Evolutionary conservation across 2,113 vertebrate genomes (phyloP), one percentile per base, ranked within the genome.

Genomic region (Galbula dea): DNA sequence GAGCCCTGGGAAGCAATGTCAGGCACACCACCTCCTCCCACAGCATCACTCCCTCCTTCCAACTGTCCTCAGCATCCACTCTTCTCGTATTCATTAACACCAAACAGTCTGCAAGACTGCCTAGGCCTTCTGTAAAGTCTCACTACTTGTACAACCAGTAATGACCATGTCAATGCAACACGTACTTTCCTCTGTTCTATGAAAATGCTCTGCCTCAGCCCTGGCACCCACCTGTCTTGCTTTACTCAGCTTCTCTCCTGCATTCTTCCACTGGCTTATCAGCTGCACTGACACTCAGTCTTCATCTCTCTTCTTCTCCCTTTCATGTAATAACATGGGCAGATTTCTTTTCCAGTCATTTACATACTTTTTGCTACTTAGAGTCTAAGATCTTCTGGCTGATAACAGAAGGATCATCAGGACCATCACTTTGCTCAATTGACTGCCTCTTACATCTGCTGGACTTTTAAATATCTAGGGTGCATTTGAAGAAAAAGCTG

Each of bases 201-300:
- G 13, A 54, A 58, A 59, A 39, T 3, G 20, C 1, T 1, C 32
- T 66, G 55, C 46, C 62, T 78, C 74, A 58, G 69, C 46, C 54
- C 57, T 10, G 51, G 10, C 17, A 36, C 21, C 29, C 19, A 65
- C 37, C 16, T 15, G 26, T 55, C 63, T 45, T 32, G 11, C n/a
- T 52, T 58, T 32, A 49, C 66, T 26, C 37, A 10, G 37, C n/a
- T 59, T 69, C 52, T 43, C 37, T 59, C 36, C 43, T 48, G 68
- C 67, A 6, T 65, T 68, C 67, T 49, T 68, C 57, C 39, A 20
- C 22, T 41, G 45, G 34, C 36, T 79, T 79, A 76, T 73, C 77
- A 74, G 45, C 59, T 43, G n/a, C 3, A 3, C 43, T 83, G 68
- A 39, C 0, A 0, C 49, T 55, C 2, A 1, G 11, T 41, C 37